Conservation (phyloP, 2,888 invertebrate genomes). For the Patella ulyssiponensis region DNA sequence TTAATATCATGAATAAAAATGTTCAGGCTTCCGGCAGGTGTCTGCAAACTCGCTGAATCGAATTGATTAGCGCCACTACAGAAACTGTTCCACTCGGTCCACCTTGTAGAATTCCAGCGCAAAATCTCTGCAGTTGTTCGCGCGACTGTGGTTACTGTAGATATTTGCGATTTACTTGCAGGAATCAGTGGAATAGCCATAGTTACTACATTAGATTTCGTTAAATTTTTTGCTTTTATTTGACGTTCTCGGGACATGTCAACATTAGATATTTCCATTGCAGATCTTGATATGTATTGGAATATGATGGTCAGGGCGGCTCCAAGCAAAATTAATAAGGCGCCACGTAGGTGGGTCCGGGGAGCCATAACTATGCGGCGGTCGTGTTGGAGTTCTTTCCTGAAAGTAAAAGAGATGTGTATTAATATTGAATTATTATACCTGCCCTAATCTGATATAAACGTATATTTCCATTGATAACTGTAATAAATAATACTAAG, state of each 20-base stretch:
- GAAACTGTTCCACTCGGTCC: neutral
- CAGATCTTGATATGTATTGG: neutral
- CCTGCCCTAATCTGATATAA: no score
- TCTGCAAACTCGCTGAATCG: neutral
- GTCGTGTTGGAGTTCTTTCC: no score
- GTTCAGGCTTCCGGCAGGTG: neutral
- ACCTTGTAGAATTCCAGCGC: neutral
- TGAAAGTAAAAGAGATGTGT: no score
- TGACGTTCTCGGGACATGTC: no score
- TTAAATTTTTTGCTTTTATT: no score
- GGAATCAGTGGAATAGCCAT: neutral
- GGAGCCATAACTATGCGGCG: no score
- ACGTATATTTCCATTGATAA: no score
- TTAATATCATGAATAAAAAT: neutral
- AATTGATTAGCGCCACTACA: neutral
- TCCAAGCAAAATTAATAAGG: neutral
- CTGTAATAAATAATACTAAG: no score
- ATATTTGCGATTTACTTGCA: neutral
- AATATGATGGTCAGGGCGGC: neutral
- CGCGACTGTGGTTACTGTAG: neutral
- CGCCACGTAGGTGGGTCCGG: no score
- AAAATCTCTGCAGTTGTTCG: neutral
- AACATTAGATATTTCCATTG: neutral
- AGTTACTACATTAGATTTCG: no score
- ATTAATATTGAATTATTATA: no score